Percentiles rank a stretch among this genome's conserved stretches.
phyloP scores from a whole-genome alignment of 2,113 vertebrate species.

The Strix uralensis region DNA sequence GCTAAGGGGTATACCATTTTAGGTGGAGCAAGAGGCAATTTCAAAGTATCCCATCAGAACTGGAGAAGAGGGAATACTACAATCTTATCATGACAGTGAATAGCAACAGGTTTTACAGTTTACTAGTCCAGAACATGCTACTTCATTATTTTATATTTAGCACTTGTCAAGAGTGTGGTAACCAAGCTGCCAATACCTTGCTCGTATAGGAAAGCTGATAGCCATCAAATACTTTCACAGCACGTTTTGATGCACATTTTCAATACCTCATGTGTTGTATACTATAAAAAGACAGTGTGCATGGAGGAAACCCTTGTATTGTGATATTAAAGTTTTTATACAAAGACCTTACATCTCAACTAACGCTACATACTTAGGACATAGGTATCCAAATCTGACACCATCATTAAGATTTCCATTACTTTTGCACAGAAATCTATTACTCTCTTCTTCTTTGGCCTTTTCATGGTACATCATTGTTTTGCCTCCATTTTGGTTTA shows the following conservation, averaged over 20 bases:
- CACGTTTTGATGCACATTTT: background rate
- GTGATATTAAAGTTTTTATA: background rate
- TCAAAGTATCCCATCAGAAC: background rate
- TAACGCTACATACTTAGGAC: background rate
- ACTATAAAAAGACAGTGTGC: background rate
- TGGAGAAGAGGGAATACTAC: background rate
- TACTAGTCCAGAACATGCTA: background rate
- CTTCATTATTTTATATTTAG: background rate
- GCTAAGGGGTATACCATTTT: background rate
- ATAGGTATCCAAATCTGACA: background rate
- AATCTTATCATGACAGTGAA: background rate
- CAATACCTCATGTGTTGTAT: background rate
- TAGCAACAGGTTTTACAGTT: background rate
- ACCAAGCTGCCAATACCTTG: background rate
- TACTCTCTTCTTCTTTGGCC: background rate
- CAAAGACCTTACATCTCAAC: background rate
- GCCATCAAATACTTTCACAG: background rate
- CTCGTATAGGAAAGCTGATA: background rate
- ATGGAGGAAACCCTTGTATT: background rate
- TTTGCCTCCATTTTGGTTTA: background rate
- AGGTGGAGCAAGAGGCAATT: background rate
- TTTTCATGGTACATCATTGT: background rate
- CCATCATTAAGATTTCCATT: rapidly evolving
- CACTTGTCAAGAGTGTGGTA: background rate
- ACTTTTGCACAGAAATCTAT: background rate